Conservation (phyloP, 2,888 invertebrate genomes). For the Mycalesis mineus region DNA sequence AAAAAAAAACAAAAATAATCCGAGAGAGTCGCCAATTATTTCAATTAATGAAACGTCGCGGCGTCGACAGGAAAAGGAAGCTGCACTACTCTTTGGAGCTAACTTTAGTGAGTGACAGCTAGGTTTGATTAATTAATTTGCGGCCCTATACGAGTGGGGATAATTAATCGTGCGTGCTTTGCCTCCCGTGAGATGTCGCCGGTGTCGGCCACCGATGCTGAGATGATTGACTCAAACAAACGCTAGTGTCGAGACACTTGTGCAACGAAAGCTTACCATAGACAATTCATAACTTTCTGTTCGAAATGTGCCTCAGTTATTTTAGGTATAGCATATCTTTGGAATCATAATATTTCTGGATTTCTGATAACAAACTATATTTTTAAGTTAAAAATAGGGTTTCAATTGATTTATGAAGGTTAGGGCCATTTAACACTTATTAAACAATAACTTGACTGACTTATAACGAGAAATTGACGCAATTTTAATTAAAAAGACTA, state of each 20-base stretch:
- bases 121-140: constrained; percentile 76
- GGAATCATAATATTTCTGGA: no score
- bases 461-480: no score
- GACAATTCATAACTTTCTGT: no score
- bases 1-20: constrained; percentile 66
- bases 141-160: constrained; percentile 58
- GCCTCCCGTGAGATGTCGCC: constrained; percentile 75
- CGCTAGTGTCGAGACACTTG: constrained; percentile 51
- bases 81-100: constrained; percentile 40
- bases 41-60: constrained; percentile 71
- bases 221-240: constrained; percentile 71
- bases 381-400: no score
- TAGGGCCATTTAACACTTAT: no score
- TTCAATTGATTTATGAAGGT: no score
- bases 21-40: constrained; percentile 67
- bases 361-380: no score
- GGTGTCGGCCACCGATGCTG: constrained; percentile 52
- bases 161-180: constrained; percentile 71
- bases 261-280: no score
- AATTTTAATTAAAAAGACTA: no score
- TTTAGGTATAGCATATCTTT: no score
- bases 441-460: no score
- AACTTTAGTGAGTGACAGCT: constrained; percentile 70
- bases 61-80: constrained; percentile 73
- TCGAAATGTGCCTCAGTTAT: no score